Percentiles rank a stretch among this genome's conserved stretches.
Evolutionary conservation across 2,797 vertebrate genomes (phyloP).

Genomic region (Urosaurus nigricauda): DNA sequence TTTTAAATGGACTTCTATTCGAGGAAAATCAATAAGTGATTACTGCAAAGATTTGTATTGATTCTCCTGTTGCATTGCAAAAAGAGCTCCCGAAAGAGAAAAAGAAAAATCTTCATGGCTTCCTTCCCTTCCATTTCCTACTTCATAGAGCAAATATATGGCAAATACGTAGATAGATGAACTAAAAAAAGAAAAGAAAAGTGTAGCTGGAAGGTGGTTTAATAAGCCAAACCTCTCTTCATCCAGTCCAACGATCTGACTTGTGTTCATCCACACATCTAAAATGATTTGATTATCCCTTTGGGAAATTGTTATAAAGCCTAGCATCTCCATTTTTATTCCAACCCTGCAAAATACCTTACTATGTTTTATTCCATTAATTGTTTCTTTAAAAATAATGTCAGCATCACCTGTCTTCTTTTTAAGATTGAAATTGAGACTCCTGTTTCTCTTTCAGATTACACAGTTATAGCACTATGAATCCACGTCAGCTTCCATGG

Average conservation of each 20-base stretch:
- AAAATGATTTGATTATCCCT: conserved; percentile 7
- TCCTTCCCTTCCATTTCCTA: conserved; percentile 72
- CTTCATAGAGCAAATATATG: conserved; percentile 62
- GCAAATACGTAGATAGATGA: conserved; percentile 69
- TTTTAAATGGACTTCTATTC: conserved; percentile 95
- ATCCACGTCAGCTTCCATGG: too few relatives aligned
- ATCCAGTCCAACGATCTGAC: conserved; percentile 54
- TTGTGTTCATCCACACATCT: background rate
- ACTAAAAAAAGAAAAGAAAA: conserved; percentile 44
- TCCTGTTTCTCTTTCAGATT: too few relatives aligned
- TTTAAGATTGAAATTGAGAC: conserved; percentile 22
- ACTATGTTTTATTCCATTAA: background rate
- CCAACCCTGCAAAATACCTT: background rate
- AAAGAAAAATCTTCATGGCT: conserved; percentile 42
- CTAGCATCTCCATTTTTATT: conserved; percentile 2
- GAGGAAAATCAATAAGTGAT: conserved; percentile 97
- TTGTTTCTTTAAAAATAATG: conserved; percentile 1
- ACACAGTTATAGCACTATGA: too few relatives aligned
- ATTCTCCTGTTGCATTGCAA: conserved; percentile 84
- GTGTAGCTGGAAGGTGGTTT: conserved; percentile 68
- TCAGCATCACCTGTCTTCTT: fast-evolving
- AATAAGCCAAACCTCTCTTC: conserved; percentile 74
- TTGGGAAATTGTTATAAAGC: background rate
- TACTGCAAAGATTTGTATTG: conserved; percentile 91
- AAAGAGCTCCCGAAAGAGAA: conserved; percentile 77